These are phyloP conservation scores for Lasioglossum oenotherae DNA, from an alignment of 2,888 invertebrate genomes.

Conservation along the genomic window DNA sequence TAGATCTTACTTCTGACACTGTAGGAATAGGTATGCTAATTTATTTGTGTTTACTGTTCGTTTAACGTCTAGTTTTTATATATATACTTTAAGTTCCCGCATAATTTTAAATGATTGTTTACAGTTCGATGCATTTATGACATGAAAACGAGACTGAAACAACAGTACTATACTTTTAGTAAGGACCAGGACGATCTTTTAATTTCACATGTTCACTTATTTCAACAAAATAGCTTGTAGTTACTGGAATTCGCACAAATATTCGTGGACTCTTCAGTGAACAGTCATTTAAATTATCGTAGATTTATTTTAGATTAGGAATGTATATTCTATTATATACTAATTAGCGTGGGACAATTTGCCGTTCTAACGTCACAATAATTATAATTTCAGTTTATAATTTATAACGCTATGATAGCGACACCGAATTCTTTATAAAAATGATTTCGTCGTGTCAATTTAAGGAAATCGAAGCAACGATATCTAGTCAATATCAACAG, in stretches of 20 bases:
- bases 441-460: background rate
- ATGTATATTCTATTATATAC: background rate
- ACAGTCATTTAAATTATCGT: background rate
- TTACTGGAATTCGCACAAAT: background rate
- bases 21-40: slow-evolving; percentile 26
- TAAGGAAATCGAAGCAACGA: background rate
- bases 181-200: background rate
- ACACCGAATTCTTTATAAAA: background rate
- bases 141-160: background rate
- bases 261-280: background rate
- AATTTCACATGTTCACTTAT: background rate
- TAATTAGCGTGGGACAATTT: background rate
- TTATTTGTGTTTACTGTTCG: slow-evolving; percentile 3
- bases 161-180: background rate
- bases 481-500: too few species aligned
- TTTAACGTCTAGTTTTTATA: background rate
- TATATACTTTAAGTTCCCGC: background rate
- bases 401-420: background rate
- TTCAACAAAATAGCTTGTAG: background rate
- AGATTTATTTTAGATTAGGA: background rate
- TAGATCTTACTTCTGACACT: background rate
- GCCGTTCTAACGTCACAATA: background rate
- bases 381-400: background rate
- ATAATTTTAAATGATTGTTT: background rate
- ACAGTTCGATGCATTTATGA: background rate